Conservation (phyloP, 2,797 vertebrate species). For the Jordanella pulchra region DNA sequence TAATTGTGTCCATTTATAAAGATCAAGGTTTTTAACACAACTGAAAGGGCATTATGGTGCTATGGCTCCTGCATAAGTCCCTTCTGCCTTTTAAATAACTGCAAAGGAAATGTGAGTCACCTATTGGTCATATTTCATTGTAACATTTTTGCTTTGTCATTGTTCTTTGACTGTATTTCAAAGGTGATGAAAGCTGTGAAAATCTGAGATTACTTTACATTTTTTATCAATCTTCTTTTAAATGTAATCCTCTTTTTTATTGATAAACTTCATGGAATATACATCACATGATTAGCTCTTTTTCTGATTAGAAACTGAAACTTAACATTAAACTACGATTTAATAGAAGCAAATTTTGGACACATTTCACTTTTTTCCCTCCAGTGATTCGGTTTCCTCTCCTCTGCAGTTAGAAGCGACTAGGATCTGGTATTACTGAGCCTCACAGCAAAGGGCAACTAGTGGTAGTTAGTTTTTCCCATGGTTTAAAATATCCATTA, state of each 20-base stretch:
- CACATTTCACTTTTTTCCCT: not conserved
- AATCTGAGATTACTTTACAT: not conserved
- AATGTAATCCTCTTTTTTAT: not conserved
- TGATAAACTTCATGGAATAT: not conserved
- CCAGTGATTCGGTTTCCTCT: not conserved
- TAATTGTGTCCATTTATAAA: not conserved
- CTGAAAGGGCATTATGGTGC: conserved; percentile 2
- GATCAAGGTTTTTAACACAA: not conserved
- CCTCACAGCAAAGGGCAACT: not conserved
- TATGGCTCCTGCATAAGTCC: conserved; percentile 30
- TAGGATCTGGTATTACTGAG: not conserved
- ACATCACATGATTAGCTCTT: too few relatives aligned
- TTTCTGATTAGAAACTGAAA: not conserved
- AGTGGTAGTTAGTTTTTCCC: conserved; percentile 7
- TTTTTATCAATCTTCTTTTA: not conserved
- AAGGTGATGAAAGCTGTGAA: not conserved
- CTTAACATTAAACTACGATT: not conserved
- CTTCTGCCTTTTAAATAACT: conserved; percentile 60
- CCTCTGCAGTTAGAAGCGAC: not conserved
- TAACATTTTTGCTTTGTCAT: not conserved
- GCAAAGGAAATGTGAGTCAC: conserved; percentile 34
- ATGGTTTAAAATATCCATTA: conserved; percentile 15
- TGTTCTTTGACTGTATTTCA: not conserved
- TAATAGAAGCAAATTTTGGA: not conserved
- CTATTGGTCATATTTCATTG: conserved; percentile 24